Evolutionary conservation across 2,797 vertebrate species (phyloP).

Genomic region (Rhinophrynus dorsalis): DNA sequence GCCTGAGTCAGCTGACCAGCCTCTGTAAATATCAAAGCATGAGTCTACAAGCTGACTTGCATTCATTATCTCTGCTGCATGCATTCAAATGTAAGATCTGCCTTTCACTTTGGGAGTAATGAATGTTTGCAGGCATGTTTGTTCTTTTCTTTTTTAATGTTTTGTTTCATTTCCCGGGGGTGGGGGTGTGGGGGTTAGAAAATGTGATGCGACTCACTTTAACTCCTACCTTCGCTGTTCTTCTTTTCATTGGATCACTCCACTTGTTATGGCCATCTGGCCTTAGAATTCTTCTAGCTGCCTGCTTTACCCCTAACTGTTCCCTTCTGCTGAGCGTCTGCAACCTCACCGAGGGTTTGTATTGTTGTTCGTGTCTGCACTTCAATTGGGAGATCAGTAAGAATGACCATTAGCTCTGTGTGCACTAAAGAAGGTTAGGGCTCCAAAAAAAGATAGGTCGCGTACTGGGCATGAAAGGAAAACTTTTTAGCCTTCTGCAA

Average conservation of each 20-base stretch:
- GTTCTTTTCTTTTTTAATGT: constrained; percentile 10
- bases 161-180: constrained; percentile 23
- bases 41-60: constrained; percentile 6
- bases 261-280: constrained; percentile 38
- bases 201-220: constrained; percentile 52
- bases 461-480: no score
- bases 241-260: constrained; percentile 33
- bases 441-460: no score
- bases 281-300: constrained; percentile 43
- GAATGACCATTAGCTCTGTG: constrained; percentile 42
- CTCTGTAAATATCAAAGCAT: constrained; percentile 37
- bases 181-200: constrained; percentile 26
- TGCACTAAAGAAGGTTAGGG: constrained; percentile 40
- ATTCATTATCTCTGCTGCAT: constrained; percentile 21
- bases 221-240: constrained; percentile 46
- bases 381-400: constrained; percentile 27
- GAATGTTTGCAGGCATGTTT: constrained; percentile 38
- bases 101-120: constrained; percentile 35
- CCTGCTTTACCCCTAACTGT: constrained; percentile 28
- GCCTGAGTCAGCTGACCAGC: constrained; percentile 25
- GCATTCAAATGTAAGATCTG: constrained; percentile 17
- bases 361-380: constrained; percentile 39
- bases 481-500: constrained; percentile 48
- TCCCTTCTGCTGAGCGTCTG: constrained; percentile 39
- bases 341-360: constrained; percentile 37